These are phyloP conservation scores for Scaptodrosophila lebanonensis DNA, from an alignment of 1,140 invertebrate species.

Conservation along the genomic window DNA sequence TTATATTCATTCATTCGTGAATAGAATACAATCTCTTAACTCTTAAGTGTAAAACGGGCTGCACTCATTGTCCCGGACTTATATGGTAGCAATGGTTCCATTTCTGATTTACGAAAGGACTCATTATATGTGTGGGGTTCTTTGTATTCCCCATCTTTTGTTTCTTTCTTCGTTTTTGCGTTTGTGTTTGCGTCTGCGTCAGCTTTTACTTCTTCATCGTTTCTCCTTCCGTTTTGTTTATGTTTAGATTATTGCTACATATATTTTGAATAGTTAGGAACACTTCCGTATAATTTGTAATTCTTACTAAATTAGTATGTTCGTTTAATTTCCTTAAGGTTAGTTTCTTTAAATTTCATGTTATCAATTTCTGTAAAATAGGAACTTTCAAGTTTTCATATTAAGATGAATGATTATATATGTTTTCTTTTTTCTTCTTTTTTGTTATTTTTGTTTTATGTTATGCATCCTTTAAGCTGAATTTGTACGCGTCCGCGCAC, in stretches of 20 bases:
- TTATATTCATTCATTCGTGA: too few relatives aligned
- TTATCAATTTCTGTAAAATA: conserved; percentile 54
- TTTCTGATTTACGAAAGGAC: too few relatives aligned
- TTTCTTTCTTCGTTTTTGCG: too few relatives aligned
- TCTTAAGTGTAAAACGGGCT: too few relatives aligned
- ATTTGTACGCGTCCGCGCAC: too few relatives aligned
- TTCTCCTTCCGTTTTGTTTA: conserved; percentile 29
- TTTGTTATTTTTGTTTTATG: conserved; percentile 8
- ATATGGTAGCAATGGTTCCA: too few relatives aligned
- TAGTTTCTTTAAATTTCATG: conserved; percentile 44
- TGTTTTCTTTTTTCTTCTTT: conserved; percentile 4
- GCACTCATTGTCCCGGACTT: too few relatives aligned
- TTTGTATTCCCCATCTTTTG: too few relatives aligned
- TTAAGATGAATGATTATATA: conserved; percentile 25
- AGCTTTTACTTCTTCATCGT: too few relatives aligned
- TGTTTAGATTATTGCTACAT: conserved; percentile 44
- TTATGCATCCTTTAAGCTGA: background rate
- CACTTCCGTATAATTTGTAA: conserved; percentile 54
- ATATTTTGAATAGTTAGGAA: conserved; percentile 68
- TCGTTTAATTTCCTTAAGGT: conserved; percentile 18
- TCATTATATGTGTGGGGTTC: too few relatives aligned
- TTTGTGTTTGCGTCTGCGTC: too few relatives aligned
- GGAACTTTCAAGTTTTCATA: conserved; percentile 65
- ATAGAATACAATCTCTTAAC: too few relatives aligned
- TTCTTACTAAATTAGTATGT: conserved; percentile 34